Evolutionary conservation across 2,797 vertebrate species (phyloP), one percentile per base, ranked within the genome.

Genomic region (Rhadinocentrus ornatus): DNA sequence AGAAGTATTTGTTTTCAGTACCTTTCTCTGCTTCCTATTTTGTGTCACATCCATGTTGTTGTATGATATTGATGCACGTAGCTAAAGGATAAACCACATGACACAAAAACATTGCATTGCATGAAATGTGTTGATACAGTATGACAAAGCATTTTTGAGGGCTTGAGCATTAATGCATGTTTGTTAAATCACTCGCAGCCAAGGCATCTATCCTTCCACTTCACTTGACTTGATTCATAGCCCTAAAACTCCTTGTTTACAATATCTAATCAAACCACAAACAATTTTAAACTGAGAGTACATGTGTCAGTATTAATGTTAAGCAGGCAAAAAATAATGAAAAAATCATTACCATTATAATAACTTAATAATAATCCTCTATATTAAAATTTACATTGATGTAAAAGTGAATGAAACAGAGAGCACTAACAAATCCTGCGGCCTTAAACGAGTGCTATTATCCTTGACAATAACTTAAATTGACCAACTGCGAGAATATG

Each of bases 1-100:
- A 78, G 55, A 84, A 59, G 66, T 70, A 52, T 67, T 68, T 73
- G 2, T 66, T 79, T 76, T 73, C 59, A 54, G 27, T 54, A 41
- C 55, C 29, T 3, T 8, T 61, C 22, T 59, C 54, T 62, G 39
- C 60, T 79, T 82, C 64, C 61, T 44, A 69, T 80, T 84, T 74
- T 46, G 59, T 37, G 41, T 69, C 44, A 64, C 44, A 62, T 50
- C 35, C 34, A n/a, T n/a, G 27, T 22, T 46, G 3, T 29, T 41
- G 4, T 3, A 41, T 35, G 12, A 31, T 10, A 34, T 5, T 63
- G 69, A 7, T 68, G 6, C 39, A 59, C 16, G 20, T 18, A 48
- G 27, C 15, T 32, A 20, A 46, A 0, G 54, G 32, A 69, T 48
- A 24, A 41, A 6, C 39, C 22, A 41, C 20, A 41, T 61, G 66